Conservation (phyloP, 1,140 invertebrate genomes). For the Antheraea mylitta region DNA sequence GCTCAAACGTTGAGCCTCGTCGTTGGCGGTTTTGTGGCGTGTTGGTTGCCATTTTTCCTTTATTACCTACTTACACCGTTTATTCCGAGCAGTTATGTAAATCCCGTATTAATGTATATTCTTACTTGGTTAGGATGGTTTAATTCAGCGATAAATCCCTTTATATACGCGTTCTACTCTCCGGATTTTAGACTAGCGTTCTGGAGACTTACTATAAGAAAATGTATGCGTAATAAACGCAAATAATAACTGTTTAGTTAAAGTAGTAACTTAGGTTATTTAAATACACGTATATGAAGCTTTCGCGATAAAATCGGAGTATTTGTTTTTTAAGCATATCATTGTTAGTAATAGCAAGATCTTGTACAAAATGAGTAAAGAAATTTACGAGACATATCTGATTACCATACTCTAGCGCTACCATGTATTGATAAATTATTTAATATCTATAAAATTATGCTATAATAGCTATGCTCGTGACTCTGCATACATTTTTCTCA, state of each 20-base stretch:
- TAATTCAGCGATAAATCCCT: conserved; percentile 93
- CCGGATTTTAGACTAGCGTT: conserved; percentile 91
- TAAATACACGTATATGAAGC: background rate
- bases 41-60: conserved; percentile 84
- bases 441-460: no score
- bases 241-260: conserved; percentile 13
- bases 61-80: conserved; percentile 91
- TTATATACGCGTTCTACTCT: conserved; percentile 93
- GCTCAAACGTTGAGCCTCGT: conserved; percentile 95
- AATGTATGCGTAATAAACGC: conserved; percentile 59
- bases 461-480: no score
- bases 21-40: conserved; percentile 94
- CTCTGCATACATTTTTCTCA: no score
- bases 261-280: no score
- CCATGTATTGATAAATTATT: no score
- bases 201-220: conserved; percentile 86
- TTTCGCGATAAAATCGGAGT: background rate
- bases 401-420: no score
- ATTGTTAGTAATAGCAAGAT: no score
- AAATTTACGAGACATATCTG: no score
- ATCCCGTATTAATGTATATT: conserved; percentile 85
- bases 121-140: conserved; percentile 96
- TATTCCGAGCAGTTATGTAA: conserved; percentile 77
- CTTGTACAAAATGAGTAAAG: no score
- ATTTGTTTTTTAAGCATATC: background rate